Conservation (phyloP, 2,797 vertebrate species). For the Simalia tracyae region DNA sequence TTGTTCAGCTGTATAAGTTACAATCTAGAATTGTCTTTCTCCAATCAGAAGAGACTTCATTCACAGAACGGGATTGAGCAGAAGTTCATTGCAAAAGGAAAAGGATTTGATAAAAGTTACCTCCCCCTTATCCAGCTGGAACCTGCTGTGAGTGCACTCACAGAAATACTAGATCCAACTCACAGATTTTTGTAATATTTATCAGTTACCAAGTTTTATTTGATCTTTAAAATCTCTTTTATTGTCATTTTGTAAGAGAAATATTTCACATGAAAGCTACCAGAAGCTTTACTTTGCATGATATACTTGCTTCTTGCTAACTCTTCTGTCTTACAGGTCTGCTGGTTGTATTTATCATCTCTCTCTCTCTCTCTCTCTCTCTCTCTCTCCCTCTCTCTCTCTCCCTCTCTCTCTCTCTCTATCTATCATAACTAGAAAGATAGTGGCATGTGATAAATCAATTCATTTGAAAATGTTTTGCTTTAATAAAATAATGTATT, state of each 20-base stretch:
- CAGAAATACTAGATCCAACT: not conserved
- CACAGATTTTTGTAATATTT: not conserved
- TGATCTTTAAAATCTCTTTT: not conserved
- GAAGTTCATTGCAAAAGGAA: not conserved
- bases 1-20: not conserved
- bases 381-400: too few relatives aligned
- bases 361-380: too few relatives aligned
- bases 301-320: not conserved
- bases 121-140: not conserved
- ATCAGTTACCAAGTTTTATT: not conserved
- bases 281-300: not conserved
- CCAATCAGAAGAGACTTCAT: not conserved
- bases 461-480: not conserved
- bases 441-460: not conserved
- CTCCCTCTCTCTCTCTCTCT: too few relatives aligned
- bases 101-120: too few relatives aligned
- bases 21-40: not conserved
- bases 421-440: not conserved
- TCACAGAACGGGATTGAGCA: not conserved
- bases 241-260: not conserved
- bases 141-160: not conserved
- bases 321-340: too few relatives aligned
- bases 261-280: not conserved
- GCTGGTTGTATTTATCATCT: too few relatives aligned
- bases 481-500: constrained; percentile 22